Percentiles rank a stretch among this genome's conserved stretches.
phyloP scores from a whole-genome alignment of 2,797 vertebrate species.

The Holocentrus rufus region DNA sequence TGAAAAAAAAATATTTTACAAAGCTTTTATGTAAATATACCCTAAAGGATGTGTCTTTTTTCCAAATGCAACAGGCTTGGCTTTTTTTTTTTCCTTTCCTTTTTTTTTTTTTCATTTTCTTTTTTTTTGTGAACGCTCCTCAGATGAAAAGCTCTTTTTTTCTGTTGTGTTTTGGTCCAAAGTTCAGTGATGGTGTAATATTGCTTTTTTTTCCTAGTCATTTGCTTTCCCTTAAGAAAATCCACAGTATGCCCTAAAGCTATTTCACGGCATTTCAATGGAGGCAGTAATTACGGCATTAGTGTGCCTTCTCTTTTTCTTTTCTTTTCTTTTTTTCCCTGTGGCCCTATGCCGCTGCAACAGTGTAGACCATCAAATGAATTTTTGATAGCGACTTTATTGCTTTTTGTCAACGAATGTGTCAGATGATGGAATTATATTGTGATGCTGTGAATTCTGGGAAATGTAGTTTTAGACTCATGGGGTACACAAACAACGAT shows the following conservation, averaged over 20 bases:
- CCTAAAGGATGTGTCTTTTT: slow-evolving; percentile 69
- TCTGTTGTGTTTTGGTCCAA: slow-evolving; percentile 67
- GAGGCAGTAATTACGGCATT: slow-evolving; percentile 72
- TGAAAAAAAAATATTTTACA: slow-evolving; percentile 78
- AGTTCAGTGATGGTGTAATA: slow-evolving; percentile 72
- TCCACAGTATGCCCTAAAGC: slow-evolving; percentile 44
- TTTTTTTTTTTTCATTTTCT: slow-evolving; percentile 8
- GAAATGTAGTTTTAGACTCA: slow-evolving; percentile 53
- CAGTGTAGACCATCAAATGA: slow-evolving; percentile 43
- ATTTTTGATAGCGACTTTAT: slow-evolving; percentile 16
- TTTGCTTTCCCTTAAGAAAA: slow-evolving; percentile 62
- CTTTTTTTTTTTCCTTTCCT: slow-evolving; percentile 55
- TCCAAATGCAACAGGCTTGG: slow-evolving; percentile 65
- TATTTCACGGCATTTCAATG: slow-evolving; percentile 60
- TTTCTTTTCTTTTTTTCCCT: too few species aligned
- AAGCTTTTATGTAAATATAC: slow-evolving; percentile 82
- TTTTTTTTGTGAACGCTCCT: slow-evolving; percentile 27
- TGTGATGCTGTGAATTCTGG: slow-evolving; percentile 60
- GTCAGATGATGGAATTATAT: slow-evolving; percentile 33
- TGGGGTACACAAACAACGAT: slow-evolving; percentile 49
- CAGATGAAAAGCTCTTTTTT: slow-evolving; percentile 10
- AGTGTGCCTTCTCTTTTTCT: slow-evolving; percentile 62
- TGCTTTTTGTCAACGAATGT: slow-evolving; percentile 45
- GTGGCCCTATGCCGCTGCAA: slow-evolving; percentile 41
- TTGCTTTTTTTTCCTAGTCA: slow-evolving; percentile 58